Evolutionary conservation across 2,113 vertebrate genomes (phyloP).

Genomic region (Uropsilus gracilis): DNA sequence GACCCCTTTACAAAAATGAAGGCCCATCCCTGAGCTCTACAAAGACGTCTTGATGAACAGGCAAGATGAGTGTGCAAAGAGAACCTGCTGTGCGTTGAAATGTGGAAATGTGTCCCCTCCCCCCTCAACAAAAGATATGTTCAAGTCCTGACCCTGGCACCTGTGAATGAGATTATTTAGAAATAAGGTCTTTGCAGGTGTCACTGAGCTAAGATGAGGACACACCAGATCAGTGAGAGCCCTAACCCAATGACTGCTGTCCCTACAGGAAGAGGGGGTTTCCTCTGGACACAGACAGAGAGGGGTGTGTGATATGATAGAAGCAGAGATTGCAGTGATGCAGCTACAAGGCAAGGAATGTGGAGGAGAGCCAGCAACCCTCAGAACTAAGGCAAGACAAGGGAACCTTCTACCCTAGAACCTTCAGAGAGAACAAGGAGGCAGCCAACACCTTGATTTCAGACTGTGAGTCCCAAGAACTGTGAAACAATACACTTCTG

Average conservation of each 20-base stretch:
- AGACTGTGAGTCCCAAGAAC: neutral
- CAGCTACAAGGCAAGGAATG: neutral
- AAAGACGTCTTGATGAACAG: neutral
- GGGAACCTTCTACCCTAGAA: neutral
- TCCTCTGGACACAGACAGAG: neutral
- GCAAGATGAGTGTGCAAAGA: neutral
- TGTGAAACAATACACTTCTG: neutral
- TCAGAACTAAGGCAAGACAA: too few relatives aligned
- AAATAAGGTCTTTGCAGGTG: neutral
- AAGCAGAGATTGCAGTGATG: neutral
- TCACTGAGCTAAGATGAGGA: neutral
- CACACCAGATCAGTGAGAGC: neutral
- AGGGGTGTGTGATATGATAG: fast-evolving
- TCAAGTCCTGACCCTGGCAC: neutral
- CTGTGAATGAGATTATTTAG: neutral
- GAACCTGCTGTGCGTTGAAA: neutral
- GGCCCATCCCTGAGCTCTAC: neutral
- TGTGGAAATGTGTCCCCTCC: neutral
- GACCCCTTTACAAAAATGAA: neutral
- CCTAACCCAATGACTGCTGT: neutral
- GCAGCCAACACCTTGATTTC: neutral
- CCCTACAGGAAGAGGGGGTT: neutral
- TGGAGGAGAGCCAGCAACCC: neutral
- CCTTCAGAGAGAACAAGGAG: neutral
- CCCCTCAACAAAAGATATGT: neutral